A percentile compares a stretch with the other conserved stretches of the same genome.
These are phyloP conservation scores for Ruditapes philippinarum DNA, from an alignment of 1,140 invertebrate genomes.

Conservation along the genomic window DNA sequence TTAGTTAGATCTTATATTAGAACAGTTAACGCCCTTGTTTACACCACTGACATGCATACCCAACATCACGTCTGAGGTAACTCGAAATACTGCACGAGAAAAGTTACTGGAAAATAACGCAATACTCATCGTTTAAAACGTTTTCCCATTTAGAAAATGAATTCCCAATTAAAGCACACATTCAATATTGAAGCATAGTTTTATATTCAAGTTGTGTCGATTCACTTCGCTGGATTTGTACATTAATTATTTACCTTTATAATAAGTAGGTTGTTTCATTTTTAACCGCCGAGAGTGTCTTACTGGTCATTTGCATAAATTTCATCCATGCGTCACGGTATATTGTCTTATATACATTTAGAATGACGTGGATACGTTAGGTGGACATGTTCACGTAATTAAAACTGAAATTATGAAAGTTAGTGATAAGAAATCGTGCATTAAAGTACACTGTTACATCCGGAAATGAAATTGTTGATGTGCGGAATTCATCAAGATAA, in stretches of 20 bases:
- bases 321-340: background rate
- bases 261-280: background rate
- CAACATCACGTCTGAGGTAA: too few relatives aligned
- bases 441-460: background rate
- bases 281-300: background rate
- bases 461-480: background rate
- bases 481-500: background rate
- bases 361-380: background rate
- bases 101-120: too few relatives aligned
- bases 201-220: background rate
- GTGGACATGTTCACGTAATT: background rate
- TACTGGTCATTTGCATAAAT: background rate
- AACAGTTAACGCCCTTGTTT: too few relatives aligned
- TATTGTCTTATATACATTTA: background rate
- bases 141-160: too few relatives aligned
- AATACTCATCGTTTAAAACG: too few relatives aligned
- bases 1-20: too few relatives aligned
- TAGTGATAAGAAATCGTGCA: background rate
- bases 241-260: slow-evolving; percentile 4
- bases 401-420: background rate
- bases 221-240: background rate
- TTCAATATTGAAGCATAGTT: background rate
- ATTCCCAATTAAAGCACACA: too few relatives aligned
- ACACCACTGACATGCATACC: too few relatives aligned
- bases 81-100: too few relatives aligned